Conservation (phyloP, 2,888 invertebrate species). For the Lysandra bellargus region DNA sequence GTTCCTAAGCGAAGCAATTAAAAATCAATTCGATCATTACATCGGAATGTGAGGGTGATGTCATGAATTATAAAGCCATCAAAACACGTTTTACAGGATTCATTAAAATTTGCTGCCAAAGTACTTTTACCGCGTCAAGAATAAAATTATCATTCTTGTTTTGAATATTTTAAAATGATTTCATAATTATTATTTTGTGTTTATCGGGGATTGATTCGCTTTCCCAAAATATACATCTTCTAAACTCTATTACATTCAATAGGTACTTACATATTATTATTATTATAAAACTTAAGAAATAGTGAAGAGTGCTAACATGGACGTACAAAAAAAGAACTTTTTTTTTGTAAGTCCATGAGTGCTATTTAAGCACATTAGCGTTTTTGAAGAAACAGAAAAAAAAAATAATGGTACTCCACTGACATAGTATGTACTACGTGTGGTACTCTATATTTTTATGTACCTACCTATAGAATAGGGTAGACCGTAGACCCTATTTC, state of each 20-base stretch:
- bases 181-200: not conserved
- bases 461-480: too few species aligned
- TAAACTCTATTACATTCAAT: not conserved
- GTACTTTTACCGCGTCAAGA: conserved; percentile 8
- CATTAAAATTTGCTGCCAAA: conserved; percentile 13
- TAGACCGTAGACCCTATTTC: too few species aligned
- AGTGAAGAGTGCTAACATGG: too few species aligned
- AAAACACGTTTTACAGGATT: conserved; percentile 29
- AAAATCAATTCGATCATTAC: conserved; percentile 29
- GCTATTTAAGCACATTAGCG: too few species aligned
- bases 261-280: not conserved
- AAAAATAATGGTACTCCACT: too few species aligned
- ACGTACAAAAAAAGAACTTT: too few species aligned
- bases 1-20: conserved; percentile 24
- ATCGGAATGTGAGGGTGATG: conserved; percentile 28
- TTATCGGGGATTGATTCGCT: too few species aligned
- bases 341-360: too few species aligned
- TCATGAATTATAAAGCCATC: conserved; percentile 28
- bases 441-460: too few species aligned
- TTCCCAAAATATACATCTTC: not conserved
- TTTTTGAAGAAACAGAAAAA: too few species aligned
- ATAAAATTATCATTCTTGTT: not conserved
- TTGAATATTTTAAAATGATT: not conserved
- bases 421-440: too few species aligned
- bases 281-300: too few species aligned